Evolutionary conservation across 1,140 invertebrate species (phyloP), one percentile per base, ranked within the genome.

Genomic region (Eumaeus atala): DNA sequence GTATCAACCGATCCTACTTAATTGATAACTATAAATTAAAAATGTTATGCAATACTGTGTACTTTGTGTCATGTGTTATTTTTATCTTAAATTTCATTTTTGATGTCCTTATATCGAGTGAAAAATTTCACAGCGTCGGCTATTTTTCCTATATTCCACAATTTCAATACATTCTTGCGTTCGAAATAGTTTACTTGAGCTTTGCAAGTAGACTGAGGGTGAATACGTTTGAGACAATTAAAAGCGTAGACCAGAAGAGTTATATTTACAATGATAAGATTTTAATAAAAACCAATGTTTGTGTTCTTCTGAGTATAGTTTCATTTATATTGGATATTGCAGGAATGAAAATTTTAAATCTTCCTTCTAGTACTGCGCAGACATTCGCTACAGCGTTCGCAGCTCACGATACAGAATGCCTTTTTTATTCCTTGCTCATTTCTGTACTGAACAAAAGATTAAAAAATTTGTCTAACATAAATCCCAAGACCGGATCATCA

Each of bases 331-430:
- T 73, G n/a, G 70, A 76, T 61, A 9, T 58, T 0, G 10, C 59
- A 42, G 63, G 67, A 21, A 51, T 67, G 37, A 54, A 48, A 6
- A 36, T 59, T 0, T 12, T 70, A 1, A 38, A 54, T 42, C 49
- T 56, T 9, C 54, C 58, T 12, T 6, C 37, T n/a, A 62, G 54
- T 59, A n/a, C 40, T 14, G 57, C 67, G 48, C 8, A 61, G 28
- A 48, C 64, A 0, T 50, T 74, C 2, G 51, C 60, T 17, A 55
- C 70, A 9, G 62, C 55, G 3, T 70, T 67, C 40, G 56, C 65
- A 18, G 70, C 67, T 37, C 72, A 74, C 48, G 72, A 77, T 58
- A 55, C 67, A 3, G 77, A 80, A 62, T 62, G 75, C 36, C 28
- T 58, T 0, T 67, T 72, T 12, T 66, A 54, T 55, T 61, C 64